phyloP scores from a whole-genome alignment of 64 coral and sea anemone genomes.

The Exaiptasia diaphana region DNA sequence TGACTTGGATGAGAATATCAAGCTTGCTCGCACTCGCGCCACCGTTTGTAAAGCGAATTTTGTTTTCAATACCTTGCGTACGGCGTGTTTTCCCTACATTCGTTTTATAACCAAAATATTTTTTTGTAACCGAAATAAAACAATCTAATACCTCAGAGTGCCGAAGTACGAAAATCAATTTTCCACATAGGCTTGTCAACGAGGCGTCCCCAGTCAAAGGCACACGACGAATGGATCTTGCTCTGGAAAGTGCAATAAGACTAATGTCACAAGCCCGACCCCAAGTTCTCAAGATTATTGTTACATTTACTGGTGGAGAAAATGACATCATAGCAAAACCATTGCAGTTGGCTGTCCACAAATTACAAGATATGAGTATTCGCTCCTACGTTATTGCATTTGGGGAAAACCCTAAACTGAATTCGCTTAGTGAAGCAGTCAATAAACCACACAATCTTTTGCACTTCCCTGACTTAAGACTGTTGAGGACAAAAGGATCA shows the following conservation, averaged over 20 bases:
- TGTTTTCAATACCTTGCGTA: no score
- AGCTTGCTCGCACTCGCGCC: no score
- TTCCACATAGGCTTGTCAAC: slow-evolving; percentile 18
- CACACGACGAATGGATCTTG: slow-evolving; percentile 61
- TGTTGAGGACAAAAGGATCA: background rate
- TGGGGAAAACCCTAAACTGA: slow-evolving; percentile 1
- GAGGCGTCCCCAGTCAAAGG: slow-evolving; percentile 16
- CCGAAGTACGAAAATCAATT: no score
- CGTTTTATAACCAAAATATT: no score
- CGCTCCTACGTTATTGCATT: slow-evolving; percentile 25
- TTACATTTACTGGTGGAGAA: slow-evolving; percentile 55
- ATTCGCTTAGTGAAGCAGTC: slow-evolving; percentile 10
- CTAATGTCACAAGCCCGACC: slow-evolving; percentile 1
- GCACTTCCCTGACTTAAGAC: background rate
- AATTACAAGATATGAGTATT: slow-evolving; percentile 17
- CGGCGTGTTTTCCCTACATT: no score
- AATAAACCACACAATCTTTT: background rate
- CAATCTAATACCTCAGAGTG: no score
- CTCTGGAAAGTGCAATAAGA: slow-evolving; percentile 34
- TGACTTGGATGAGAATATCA: no score
- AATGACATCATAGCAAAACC: background rate
- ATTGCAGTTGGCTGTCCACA: background rate
- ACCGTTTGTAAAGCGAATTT: no score
- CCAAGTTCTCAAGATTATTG: slow-evolving; percentile 38
- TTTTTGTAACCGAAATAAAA: no score